Base-by-base conservation (phyloP, 2,113 vertebrate species). In the Gasterosteus nipponicus region DNA sequence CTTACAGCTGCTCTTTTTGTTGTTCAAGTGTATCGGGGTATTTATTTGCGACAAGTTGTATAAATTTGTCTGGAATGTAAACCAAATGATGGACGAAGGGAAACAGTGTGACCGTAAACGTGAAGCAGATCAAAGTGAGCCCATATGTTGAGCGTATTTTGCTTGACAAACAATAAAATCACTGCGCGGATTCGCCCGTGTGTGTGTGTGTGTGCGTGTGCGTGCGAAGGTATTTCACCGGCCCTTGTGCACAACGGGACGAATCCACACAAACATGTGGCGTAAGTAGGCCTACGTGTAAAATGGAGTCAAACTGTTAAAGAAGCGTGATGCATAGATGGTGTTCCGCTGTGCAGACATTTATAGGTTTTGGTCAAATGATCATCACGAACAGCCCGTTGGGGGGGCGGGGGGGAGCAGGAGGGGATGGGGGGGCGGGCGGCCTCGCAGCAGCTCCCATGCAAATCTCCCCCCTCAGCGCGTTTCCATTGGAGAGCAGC, bases 401-500 rank as follows among this genome's bases (percentile, higher is more conserved):
- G 26, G 83, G 71, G 51, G 51, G 18, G 2, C n/a, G n/a, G n/a
- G n/a, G n/a, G n/a, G n/a, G n/a, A n/a, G 51, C 7, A 15, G 47
- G 18, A 7, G 4, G 47, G 47, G 14, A 18, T 4, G 41, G 44
- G 14, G 15, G 53, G 29, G 22, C 56, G 29, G 56, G 83, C 56
- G 33, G 41, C 74, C 72, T 73, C 61, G 19, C 16, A 84, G 77
- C 64, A 76, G 80, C 76, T 74, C 80, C 89, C 90, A 92, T 93
- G 92, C 90, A 92, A 92, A 93, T 92, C 5, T 9, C 4, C 46
- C 29, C 41, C 9, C 33, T 67, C 58, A 3, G 58, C 76, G 73
- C 61, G 74, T 84, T 91, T 81, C 82, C 62, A 95, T 94, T 95
- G 94, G 94, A 72, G 75, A 69, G 51, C 31, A 44, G 77, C 38